Conservation (phyloP, 2,797 vertebrate genomes). For the Poeciliopsis infans region DNA sequence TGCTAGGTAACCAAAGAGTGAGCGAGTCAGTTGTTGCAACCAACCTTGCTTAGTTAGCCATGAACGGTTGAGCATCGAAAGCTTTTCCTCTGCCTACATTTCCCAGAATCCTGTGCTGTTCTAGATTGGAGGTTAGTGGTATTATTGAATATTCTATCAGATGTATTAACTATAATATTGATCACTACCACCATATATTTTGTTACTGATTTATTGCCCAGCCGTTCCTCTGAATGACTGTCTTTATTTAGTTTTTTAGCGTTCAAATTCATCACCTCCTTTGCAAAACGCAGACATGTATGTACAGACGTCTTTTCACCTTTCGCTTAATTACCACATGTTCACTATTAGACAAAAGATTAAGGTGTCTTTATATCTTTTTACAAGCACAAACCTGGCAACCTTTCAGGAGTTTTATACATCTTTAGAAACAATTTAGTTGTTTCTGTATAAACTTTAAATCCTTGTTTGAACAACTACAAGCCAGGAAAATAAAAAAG, state of each 20-base stretch:
- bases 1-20: no score
- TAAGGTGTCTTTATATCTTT: not conserved
- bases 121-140: no score
- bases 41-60: no score
- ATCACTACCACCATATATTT: no score
- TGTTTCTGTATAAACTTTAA: not conserved
- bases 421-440: not conserved
- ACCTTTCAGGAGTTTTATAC: not conserved
- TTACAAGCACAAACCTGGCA: not conserved
- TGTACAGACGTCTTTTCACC: not conserved
- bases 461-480: slow-evolving; percentile 17
- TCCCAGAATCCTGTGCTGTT: no score
- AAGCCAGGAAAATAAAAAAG: slow-evolving; percentile 11
- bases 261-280: not conserved
- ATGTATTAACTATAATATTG: no score
- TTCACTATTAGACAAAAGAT: not conserved
- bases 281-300: not conserved
- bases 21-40: no score
- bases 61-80: no score
- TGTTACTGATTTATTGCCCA: no score
- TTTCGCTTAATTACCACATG: not conserved
- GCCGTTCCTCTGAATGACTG: not conserved
- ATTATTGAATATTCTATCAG: no score
- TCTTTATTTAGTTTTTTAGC: not conserved
- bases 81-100: no score